Conservation (phyloP, 2,113 vertebrate genomes). For the Aptenodytes patagonicus region DNA sequence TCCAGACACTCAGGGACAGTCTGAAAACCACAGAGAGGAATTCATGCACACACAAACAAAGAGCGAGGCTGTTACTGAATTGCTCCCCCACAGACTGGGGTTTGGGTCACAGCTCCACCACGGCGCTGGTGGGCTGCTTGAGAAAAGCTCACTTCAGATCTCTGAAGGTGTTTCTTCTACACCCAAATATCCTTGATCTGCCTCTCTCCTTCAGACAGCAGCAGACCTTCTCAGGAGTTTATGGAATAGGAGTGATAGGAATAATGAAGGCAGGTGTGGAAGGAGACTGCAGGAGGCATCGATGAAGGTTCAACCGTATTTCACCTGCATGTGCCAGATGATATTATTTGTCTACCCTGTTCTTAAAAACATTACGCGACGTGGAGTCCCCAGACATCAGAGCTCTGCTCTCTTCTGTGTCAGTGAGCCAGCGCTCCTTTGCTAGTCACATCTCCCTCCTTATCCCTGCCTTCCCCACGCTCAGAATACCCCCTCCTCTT, state of each 20-base stretch:
- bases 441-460: not conserved
- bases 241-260: not conserved
- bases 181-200: not conserved
- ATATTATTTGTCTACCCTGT: not conserved
- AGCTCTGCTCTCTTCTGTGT: not conserved
- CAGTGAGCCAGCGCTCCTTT: not conserved
- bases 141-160: not conserved
- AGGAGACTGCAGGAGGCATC: not conserved
- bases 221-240: not conserved
- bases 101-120: not conserved
- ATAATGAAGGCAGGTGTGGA: not conserved
- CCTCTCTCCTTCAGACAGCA: not conserved
- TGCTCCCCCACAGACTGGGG: not conserved
- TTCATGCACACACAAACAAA: not conserved
- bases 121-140: fast-evolving
- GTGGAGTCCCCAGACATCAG: fast-evolving
- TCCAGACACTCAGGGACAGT: not conserved
- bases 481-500: not conserved
- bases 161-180: not conserved
- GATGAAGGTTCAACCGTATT: not conserved
- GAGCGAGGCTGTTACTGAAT: not conserved
- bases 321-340: fast-evolving
- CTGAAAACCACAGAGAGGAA: not conserved
- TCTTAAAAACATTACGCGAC: fast-evolving
- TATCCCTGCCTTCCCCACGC: not conserved